Conservation (phyloP, 1,140 invertebrate species). For the Notospermus geniculatus region DNA sequence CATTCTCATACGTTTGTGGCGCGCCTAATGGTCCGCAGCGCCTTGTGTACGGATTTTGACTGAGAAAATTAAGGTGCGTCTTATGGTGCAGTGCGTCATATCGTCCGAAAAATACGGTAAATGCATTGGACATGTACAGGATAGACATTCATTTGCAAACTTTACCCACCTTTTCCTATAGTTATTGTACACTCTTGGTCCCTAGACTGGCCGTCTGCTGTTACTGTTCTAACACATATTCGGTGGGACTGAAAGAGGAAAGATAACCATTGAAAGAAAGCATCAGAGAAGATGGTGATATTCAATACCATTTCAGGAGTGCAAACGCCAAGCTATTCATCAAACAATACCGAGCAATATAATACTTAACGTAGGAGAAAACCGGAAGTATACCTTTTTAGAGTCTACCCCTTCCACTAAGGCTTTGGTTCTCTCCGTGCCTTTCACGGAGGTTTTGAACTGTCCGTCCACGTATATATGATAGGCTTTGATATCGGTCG, state of each 20-base stretch:
- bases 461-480: constrained; percentile 93
- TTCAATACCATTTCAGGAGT: too few relatives aligned
- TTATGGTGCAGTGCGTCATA: too few relatives aligned
- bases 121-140: too few relatives aligned
- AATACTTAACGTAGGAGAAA: not conserved
- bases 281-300: too few relatives aligned
- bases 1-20: too few relatives aligned
- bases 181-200: constrained; percentile 52
- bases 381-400: constrained; percentile 67
- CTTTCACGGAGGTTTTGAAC: constrained; percentile 91
- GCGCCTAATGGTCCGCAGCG: too few relatives aligned
- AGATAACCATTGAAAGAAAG: too few relatives aligned
- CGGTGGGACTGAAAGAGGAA: constrained; percentile 82
- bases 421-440: constrained; percentile 90
- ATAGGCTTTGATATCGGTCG: constrained; percentile 63
- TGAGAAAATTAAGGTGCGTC: too few relatives aligned
- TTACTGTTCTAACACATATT: constrained; percentile 92
- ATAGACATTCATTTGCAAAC: too few relatives aligned
- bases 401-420: constrained; percentile 96
- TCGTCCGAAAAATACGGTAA: too few relatives aligned
- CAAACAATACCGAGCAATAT: not conserved
- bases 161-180: constrained; percentile 57
- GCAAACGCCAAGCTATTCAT: too few relatives aligned
- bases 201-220: constrained; percentile 55
- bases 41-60: too few relatives aligned